phyloP scores from a whole-genome alignment of 1,140 invertebrate species.

The Drosophila nigromelanica region DNA sequence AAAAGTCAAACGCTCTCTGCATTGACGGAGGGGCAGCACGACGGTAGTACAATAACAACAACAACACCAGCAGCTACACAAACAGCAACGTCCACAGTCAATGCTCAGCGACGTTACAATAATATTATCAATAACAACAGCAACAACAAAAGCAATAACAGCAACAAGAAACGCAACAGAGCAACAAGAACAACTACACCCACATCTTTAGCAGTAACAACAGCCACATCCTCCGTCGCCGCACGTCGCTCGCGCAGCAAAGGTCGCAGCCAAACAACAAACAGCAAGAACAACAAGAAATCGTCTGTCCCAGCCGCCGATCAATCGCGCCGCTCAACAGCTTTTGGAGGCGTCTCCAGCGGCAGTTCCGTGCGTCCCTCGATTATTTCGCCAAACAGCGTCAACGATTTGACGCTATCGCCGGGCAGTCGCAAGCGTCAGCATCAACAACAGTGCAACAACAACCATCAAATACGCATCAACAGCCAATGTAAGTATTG shows the following conservation, averaged over 20 bases:
- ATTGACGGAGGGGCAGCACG: slow-evolving; percentile 84
- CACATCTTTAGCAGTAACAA: slow-evolving; percentile 10
- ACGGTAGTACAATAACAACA: slow-evolving; percentile 64
- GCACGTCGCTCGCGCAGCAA: slow-evolving; percentile 63
- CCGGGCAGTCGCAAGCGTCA: slow-evolving; percentile 69
- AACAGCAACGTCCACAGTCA: slow-evolving; percentile 17
- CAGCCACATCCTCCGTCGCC: slow-evolving; percentile 18
- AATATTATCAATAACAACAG: slow-evolving; percentile 38
- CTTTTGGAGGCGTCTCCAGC: slow-evolving; percentile 18
- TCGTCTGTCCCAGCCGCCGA: slow-evolving; percentile 6
- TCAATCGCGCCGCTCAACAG: slow-evolving; percentile 26
- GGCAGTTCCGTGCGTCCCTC: too few relatives aligned
- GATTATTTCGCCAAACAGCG: slow-evolving; percentile 14
- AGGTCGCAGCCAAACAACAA: slow-evolving; percentile 38
- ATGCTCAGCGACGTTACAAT: slow-evolving; percentile 52
- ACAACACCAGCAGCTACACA: slow-evolving; percentile 17
- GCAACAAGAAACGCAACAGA: slow-evolving; percentile 32
- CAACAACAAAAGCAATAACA: slow-evolving; percentile 17
- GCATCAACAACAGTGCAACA: slow-evolving; percentile 40
- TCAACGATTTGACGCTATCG: slow-evolving; percentile 48
- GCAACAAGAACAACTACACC: slow-evolving; percentile 31
- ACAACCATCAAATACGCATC: slow-evolving; percentile 27
- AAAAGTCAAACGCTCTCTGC: slow-evolving; percentile 84
- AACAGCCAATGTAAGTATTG: slow-evolving; percentile 52
- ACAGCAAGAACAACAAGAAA: slow-evolving; percentile 13